Percentiles rank a stretch among this genome's conserved stretches.
Evolutionary conservation across 2,888 invertebrate genomes (phyloP).

Genomic region (Augochlorella aurata): DNA sequence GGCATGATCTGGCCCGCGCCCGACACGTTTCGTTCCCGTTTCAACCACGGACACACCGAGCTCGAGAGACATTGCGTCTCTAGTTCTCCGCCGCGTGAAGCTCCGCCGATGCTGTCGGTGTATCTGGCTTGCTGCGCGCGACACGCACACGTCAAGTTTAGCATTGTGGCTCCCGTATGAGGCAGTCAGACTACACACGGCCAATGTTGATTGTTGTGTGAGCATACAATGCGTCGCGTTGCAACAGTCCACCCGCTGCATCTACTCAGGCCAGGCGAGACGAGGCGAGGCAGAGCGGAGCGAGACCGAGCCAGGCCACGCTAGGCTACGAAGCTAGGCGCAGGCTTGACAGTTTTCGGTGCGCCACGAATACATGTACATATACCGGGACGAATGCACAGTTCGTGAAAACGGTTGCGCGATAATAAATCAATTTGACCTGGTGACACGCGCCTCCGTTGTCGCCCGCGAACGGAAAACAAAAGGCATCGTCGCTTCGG

Average conservation of each 20-base stretch:
- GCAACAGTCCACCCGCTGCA: conserved; percentile 51
- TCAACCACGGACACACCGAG: neutral
- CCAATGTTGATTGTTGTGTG: conserved; percentile 74
- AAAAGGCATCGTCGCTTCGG: conserved; percentile 4
- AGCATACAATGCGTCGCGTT: conserved; percentile 71
- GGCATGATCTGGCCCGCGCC: neutral
- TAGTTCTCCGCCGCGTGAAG: conserved; percentile 25
- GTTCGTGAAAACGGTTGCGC: conserved; percentile 43
- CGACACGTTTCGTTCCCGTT: conserved; percentile 23
- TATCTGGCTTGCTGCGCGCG: conserved; percentile 1
- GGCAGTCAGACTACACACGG: conserved; percentile 61
- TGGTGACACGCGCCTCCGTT: conserved; percentile 10
- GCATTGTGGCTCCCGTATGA: conserved; percentile 63
- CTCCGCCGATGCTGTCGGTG: conserved; percentile 30
- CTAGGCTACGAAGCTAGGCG: conserved; percentile 3
- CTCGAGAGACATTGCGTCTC: conserved; percentile 27
- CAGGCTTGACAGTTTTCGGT: conserved; percentile 60
- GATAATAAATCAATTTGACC: conserved; percentile 65
- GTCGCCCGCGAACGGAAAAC: neutral
- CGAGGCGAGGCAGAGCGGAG: neutral
- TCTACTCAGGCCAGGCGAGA: conserved; percentile 29
- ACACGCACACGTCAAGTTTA: conserved; percentile 36
- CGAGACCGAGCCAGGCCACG: conserved; percentile 7
- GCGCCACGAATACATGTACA: conserved; percentile 53
- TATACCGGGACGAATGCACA: conserved; percentile 50